These are phyloP conservation scores for Hoplodrina blanda DNA, from an alignment of 2,888 invertebrate species.

Conservation along the genomic window DNA sequence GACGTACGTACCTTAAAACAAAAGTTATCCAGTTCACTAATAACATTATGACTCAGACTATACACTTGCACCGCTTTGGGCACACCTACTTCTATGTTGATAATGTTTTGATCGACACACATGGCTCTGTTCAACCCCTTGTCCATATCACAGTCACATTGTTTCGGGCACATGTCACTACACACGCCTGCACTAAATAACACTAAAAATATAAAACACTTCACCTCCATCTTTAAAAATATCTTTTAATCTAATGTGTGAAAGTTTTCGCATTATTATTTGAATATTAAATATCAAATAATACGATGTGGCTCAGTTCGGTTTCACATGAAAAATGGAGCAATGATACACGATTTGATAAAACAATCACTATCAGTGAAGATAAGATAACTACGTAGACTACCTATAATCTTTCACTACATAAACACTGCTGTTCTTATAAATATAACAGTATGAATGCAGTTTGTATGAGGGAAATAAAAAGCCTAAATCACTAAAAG, in stretches of 20 bases:
- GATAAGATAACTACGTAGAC: constrained; percentile 78
- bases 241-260: constrained; percentile 52
- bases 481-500: constrained; percentile 39
- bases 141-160: constrained; percentile 90
- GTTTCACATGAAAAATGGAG: constrained; percentile 78
- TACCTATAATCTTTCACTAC: constrained; percentile 65
- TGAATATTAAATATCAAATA: constrained; percentile 58
- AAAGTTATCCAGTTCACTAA: constrained; percentile 91
- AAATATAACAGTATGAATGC: constrained; percentile 24
- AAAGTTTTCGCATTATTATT: constrained; percentile 76
- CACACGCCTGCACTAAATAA: constrained; percentile 60
- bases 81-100: constrained; percentile 91
- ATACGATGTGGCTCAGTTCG: constrained; percentile 61
- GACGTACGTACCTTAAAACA: constrained; percentile 84
- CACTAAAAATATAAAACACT: constrained; percentile 65
- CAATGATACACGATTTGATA: constrained; percentile 80
- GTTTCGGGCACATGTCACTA: constrained; percentile 85
- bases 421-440: constrained; percentile 44
- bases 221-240: constrained; percentile 78
- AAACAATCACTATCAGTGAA: constrained; percentile 77
- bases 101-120: constrained; percentile 91
- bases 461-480: constrained; percentile 43
- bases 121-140: constrained; percentile 87
- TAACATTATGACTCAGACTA: constrained; percentile 91
- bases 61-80: constrained; percentile 91